These are phyloP conservation scores for Dipodomys stephensi DNA, from an alignment of 2,113 vertebrate species.

Conservation along the genomic window DNA sequence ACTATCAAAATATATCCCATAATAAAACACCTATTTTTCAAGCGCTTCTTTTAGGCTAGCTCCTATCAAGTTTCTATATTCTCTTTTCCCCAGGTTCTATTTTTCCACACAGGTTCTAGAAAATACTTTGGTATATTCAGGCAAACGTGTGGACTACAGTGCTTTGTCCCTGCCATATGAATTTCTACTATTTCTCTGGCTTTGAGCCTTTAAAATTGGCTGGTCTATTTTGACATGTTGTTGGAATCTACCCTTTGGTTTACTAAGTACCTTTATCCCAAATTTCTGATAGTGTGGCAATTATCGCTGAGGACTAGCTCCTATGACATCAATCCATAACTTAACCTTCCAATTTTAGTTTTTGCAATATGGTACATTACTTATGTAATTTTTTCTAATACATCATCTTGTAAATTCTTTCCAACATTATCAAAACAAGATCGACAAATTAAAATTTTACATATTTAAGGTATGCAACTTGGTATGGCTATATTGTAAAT, in stretches of 20 bases:
- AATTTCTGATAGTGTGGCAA: not conserved
- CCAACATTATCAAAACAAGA: not conserved
- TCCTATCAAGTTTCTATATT: not conserved
- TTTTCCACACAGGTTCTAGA: not conserved
- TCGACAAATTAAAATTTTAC: not conserved
- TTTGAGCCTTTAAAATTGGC: constrained; percentile 30
- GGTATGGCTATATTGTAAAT: not conserved
- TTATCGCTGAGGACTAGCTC: not conserved
- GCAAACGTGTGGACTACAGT: too few relatives aligned
- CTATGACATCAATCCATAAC: not conserved
- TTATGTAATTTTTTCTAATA: not conserved
- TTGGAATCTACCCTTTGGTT: not conserved
- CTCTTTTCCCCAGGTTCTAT: not conserved
- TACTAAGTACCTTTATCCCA: constrained; percentile 4
- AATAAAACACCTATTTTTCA: constrained; percentile 22
- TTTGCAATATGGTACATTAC: not conserved
- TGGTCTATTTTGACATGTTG: not conserved
- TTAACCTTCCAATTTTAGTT: constrained; percentile 6
- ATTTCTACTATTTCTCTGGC: constrained; percentile 15
- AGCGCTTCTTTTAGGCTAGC: not conserved
- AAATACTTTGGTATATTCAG: constrained; percentile 2
- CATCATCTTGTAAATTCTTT: not conserved
- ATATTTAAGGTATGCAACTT: not conserved
- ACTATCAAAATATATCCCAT: not conserved
- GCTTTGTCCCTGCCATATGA: not conserved